phyloP scores from a whole-genome alignment of 1,140 invertebrate species.

The Bombus turneri region DNA sequence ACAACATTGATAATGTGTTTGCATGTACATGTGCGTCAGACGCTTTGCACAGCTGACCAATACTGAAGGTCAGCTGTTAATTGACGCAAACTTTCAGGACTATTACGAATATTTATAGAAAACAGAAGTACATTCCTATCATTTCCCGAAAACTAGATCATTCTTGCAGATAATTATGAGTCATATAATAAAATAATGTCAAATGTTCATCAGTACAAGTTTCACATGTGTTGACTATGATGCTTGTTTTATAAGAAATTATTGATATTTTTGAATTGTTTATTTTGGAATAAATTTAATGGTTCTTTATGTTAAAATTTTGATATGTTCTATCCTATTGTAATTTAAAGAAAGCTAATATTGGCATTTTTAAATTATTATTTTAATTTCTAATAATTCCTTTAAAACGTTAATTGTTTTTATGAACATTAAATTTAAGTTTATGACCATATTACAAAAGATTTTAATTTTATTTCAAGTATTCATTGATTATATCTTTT shows the following conservation, averaged over 20 bases:
- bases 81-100: slow-evolving; percentile 33
- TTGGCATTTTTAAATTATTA: neutral
- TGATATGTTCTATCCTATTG: neutral
- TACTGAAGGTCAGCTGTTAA: slow-evolving; percentile 58
- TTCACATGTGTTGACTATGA: neutral
- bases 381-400: neutral
- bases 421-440: neutral
- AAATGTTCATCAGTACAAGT: neutral
- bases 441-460: neutral
- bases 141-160: slow-evolving; percentile 12
- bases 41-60: slow-evolving; percentile 54
- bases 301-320: neutral
- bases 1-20: neutral
- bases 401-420: neutral
- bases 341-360: neutral
- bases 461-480: neutral
- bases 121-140: neutral
- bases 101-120: slow-evolving; percentile 46
- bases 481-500: neutral
- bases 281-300: neutral
- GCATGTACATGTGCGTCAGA: slow-evolving; percentile 23
- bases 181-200: too few species aligned
- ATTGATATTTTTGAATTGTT: neutral
- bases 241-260: neutral
- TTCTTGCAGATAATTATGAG: too few species aligned